Conservation (phyloP, 2,888 invertebrate species). For the Machimus atricapillus region DNA sequence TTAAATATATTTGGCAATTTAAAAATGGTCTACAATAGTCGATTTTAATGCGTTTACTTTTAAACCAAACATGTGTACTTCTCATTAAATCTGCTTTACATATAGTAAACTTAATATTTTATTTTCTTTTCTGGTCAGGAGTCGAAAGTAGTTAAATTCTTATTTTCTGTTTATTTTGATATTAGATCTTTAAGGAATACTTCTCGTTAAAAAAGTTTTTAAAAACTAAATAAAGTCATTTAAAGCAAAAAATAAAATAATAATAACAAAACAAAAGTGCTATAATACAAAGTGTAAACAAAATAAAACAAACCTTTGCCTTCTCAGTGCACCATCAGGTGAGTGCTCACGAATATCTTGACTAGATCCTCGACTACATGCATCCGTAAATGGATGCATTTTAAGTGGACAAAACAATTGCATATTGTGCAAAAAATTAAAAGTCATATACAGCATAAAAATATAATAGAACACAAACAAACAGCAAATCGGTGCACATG, state of each 20-base stretch:
- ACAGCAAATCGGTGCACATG: constrained; percentile 19
- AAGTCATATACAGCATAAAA: background rate
- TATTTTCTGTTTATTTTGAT: no score
- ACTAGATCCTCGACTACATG: constrained; percentile 73
- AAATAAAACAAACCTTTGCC: constrained; percentile 74
- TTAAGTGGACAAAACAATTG: background rate
- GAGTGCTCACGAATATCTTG: constrained; percentile 78
- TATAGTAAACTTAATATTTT: no score
- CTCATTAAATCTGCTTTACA: no score
- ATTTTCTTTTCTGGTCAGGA: no score
- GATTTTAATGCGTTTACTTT: no score
- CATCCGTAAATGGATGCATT: background rate
- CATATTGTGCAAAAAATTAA: background rate
- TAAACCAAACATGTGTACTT: no score
- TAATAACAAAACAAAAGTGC: background rate
- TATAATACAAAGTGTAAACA: constrained; percentile 15
- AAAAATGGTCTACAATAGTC: no score
- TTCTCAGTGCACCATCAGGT: constrained; percentile 75
- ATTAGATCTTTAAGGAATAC: no score
- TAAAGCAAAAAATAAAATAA: background rate
- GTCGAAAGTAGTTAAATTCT: no score
- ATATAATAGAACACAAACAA: constrained; percentile 18
- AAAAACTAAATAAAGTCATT: background rate
- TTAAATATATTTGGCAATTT: no score
- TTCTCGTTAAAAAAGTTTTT: background rate